A percentile compares a stretch with the other conserved stretches of the same genome.
These are phyloP conservation scores for Bombus balteatus DNA, from an alignment of 1,140 invertebrate genomes.

Conservation along the genomic window DNA sequence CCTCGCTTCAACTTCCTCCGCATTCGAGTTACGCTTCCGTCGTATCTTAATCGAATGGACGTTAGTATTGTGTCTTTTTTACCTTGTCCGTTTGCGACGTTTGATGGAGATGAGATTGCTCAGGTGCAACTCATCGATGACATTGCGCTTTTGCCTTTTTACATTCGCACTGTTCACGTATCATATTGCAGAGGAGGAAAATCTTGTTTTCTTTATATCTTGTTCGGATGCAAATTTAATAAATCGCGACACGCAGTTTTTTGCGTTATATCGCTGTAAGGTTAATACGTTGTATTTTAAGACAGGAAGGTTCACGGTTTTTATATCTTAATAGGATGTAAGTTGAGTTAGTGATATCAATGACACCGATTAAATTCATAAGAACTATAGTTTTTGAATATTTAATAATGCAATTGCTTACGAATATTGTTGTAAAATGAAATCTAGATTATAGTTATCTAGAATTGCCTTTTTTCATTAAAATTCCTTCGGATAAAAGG, in stretches of 20 bases:
- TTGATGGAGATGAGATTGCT: neutral
- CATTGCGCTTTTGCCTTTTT: too few relatives aligned
- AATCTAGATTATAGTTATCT: neutral
- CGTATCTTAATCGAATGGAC: conserved; percentile 36
- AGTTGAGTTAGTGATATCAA: too few relatives aligned
- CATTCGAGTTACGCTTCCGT: conserved; percentile 43
- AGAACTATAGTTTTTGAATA: too few relatives aligned
- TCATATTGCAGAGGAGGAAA: too few relatives aligned
- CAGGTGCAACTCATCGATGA: neutral
- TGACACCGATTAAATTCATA: too few relatives aligned
- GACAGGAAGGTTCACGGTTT: too few relatives aligned
- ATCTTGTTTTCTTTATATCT: neutral
- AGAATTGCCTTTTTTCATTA: neutral
- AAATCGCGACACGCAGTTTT: neutral
- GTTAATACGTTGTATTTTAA: too few relatives aligned
- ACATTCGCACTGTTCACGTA: too few relatives aligned
- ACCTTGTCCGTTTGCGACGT: neutral
- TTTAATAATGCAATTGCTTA: neutral
- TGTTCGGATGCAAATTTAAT: neutral
- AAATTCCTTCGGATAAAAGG: neutral
- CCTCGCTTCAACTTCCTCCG: conserved; percentile 39
- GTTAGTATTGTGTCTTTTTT: conserved; percentile 20
- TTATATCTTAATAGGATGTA: too few relatives aligned
- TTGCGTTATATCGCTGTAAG: too few relatives aligned
- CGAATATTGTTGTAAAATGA: neutral